These are phyloP conservation scores for Cephalopterus ornatus DNA, from an alignment of 2,113 vertebrate genomes.

Conservation along the genomic window DNA sequence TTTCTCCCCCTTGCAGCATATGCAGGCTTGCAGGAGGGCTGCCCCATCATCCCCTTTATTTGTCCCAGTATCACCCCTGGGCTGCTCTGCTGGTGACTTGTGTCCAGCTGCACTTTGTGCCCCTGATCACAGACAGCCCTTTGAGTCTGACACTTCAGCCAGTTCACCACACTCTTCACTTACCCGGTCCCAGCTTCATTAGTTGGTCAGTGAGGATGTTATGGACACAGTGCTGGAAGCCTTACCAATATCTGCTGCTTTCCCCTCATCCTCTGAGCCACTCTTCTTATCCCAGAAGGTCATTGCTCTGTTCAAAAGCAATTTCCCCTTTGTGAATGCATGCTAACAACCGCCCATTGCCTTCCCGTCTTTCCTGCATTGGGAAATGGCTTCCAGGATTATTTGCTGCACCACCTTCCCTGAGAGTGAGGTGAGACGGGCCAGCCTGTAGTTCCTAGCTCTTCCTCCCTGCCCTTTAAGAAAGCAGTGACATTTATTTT, in stretches of 20 bases:
- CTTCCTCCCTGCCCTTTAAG: background rate
- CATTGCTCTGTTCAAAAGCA: accelerated
- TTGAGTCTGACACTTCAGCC: background rate
- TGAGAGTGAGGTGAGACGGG: background rate
- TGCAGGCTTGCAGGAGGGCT: background rate
- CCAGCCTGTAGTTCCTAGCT: background rate
- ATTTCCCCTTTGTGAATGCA: background rate
- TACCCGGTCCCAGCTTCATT: accelerated
- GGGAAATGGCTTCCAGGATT: background rate
- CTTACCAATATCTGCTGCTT: background rate
- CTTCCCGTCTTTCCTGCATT: background rate
- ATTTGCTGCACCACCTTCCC: background rate
- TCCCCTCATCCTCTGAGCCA: accelerated
- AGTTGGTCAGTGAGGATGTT: background rate
- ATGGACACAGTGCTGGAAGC: background rate
- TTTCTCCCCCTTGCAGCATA: background rate
- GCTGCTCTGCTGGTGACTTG: no score
- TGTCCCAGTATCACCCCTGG: background rate
- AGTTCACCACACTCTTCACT: background rate
- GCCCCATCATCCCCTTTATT: background rate
- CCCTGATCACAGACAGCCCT: background rate
- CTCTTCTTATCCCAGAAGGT: background rate
- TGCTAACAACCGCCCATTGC: background rate
- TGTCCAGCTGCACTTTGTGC: background rate
- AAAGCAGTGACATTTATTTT: background rate